Base-by-base conservation (phyloP, 2,888 invertebrate genomes). In the Morpho deidamia region DNA sequence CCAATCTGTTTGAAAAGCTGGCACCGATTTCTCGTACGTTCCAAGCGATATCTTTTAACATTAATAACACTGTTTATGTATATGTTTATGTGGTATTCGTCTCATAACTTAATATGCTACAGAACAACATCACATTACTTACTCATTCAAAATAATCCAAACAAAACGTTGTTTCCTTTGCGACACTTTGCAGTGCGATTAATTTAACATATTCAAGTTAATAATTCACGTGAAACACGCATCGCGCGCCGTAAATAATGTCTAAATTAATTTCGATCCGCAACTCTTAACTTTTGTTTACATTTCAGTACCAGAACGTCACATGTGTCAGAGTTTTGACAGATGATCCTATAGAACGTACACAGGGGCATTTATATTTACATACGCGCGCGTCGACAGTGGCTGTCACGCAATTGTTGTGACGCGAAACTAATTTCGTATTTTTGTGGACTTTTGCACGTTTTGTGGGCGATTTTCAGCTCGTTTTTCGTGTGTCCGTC, bases 401-500 rank as follows among this genome's bases (percentile, higher is more conserved):
- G 40, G 61, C 65, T 62, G 68, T 63, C 53, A 47, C 60, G 69
- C 67, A 63, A 56, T 63, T 54, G 55, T 56, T 62, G 64, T 69
- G 72, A 68, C 68, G 63, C 56, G 67, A 65, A 68, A 74, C 72
- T 68, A 71, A 70, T 67, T 63, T 68, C 73, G 72, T 69, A 81
- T 78, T 78, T 74, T 72, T 76, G 72, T 76, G 77, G 81, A 80
- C 23, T 80, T 77, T 74, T 84, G 85, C 78, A 76, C 80, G 80
- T 81, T 88, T 89, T 88, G 83, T 81, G 84, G 83, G 82, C 83
- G 85, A 81, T 84, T 89, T 89, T 88, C 83, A 82, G 84, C 83
- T 83, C 83, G 85, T 82, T 84, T 89, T 86, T 89, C 89, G 89
- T 89, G 87, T 89, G 89, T 84, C 88, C 89, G 86, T 83, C 84